Base-by-base conservation (phyloP, 2,888 invertebrate genomes). In the Leptinotarsa peninsularis region DNA sequence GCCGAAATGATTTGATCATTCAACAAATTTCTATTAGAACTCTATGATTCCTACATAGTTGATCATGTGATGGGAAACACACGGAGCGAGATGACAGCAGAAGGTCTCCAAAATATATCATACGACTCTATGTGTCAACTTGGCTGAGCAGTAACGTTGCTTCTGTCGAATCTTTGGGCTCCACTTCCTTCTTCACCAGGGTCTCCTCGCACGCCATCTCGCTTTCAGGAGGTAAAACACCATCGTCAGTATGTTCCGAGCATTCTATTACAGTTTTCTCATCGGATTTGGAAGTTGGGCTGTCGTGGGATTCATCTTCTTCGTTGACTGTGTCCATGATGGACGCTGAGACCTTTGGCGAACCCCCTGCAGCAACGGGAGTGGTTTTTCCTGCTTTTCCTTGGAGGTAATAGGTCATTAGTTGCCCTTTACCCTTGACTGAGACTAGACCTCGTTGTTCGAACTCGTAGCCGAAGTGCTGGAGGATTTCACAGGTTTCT, bases 401-500 rank as follows among this genome's bases (percentile, higher is more conserved):
- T 86, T 92, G 90, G 80, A 98, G 90, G 87, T 98, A 98, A 89
- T 96, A 98, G 1, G 98, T 98, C 93, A 97, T 95, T 75, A 98
- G 91, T 87, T 98, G 95, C 17, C 98, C 98, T 89, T 98, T 99
- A 81, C 98, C 98, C 89, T 99, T 99, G 66, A 99, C 98, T 60
- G 95, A 94, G 17, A 99, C 98, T 76, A 98, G 90, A 5, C 98
- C 98, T 3, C 98, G 93, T 86, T 98, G 97, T 87, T 96, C 96
- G 88, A 98, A 98, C 79, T 93, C 94, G 88, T 96, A 98, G 1
- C 97, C 97, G 86, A 96, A 98, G 70, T 92, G 91, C 86, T 95
- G 93, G 33, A 99, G 91, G 80, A 98, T 97, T 82, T 93, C 92
- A 83, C 96, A 94, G 0, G 97, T 98, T 87, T 98, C 98, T 86